Evolutionary conservation across 1,140 invertebrate genomes (phyloP).

Genomic region (Atopsyche davidsoni): DNA sequence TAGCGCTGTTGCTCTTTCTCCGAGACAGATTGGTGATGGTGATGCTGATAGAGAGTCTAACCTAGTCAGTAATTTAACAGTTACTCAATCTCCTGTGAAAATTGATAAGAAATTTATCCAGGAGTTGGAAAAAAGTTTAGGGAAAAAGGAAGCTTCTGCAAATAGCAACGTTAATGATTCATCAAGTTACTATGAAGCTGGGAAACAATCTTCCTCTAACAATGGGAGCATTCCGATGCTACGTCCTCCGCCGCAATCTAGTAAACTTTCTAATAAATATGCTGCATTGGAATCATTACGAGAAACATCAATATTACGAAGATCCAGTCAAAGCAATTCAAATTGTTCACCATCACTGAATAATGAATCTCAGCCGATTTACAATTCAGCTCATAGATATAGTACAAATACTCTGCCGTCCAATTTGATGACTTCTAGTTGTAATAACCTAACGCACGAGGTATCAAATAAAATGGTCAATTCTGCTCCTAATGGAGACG

Average conservation of each 20-base stretch:
- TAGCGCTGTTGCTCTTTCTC: no score
- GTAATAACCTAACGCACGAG: conserved; percentile 11
- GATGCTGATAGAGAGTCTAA: no score
- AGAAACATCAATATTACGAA: conserved; percentile 9
- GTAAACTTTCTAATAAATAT: conserved; percentile 28
- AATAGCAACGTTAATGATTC: conserved; percentile 24
- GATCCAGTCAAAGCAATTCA: conserved; percentile 5
- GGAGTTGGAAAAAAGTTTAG: conserved; percentile 28
- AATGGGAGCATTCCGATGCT: conserved; percentile 14
- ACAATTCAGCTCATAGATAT: conserved; percentile 14
- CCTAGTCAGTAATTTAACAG: conserved; percentile 15
- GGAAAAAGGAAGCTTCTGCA: conserved; percentile 27
- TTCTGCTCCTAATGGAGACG: conserved; percentile 14
- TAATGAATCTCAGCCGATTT: conserved; percentile 15
- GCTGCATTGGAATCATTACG: conserved; percentile 21
- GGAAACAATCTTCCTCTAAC: conserved; percentile 5
- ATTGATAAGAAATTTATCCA: conserved; percentile 27
- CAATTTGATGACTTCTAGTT: conserved; percentile 11
- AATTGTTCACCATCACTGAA: conserved; percentile 2
- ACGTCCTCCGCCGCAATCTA: conserved; percentile 20
- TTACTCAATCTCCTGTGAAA: conserved; percentile 19
- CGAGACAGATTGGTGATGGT: no score
- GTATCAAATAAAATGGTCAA: conserved; percentile 14
- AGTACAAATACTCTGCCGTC: conserved; percentile 20
- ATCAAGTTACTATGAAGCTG: neutral